Percentiles rank a stretch among this genome's conserved stretches.
Conservation (phyloP, 1,140 invertebrate species). For the Yoshiicerus persimilis region DNA sequence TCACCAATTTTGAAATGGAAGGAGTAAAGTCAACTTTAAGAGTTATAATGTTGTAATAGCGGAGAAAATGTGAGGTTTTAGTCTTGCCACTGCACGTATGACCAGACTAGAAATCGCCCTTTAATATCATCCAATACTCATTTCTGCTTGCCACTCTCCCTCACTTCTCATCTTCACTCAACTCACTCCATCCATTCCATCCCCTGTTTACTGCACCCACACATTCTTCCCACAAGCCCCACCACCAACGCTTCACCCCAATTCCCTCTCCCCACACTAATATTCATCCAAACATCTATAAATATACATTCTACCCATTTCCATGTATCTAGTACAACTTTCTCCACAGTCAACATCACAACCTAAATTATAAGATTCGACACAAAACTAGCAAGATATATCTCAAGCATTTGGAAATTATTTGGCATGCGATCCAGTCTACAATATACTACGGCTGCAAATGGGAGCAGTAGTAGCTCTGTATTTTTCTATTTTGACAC, state of each 20-base stretch:
- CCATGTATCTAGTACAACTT: no score
- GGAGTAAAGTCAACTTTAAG: slow-evolving; percentile 23
- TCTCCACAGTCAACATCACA: no score
- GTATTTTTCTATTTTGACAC: no score
- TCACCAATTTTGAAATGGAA: slow-evolving; percentile 35
- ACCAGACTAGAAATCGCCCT: slow-evolving; percentile 44
- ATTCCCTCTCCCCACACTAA: background rate
- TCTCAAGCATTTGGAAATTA: no score
- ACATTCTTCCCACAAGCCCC: background rate
- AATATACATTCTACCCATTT: no score
- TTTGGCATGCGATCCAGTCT: no score
- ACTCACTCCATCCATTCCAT: background rate
- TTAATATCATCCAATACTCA: slow-evolving; percentile 41
- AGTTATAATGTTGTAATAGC: slow-evolving; percentile 35
- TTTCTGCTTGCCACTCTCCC: slow-evolving; percentile 21
- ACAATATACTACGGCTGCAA: no score
- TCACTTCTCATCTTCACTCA: background rate
- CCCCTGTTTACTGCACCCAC: background rate
- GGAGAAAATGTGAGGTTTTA: slow-evolving; percentile 34
- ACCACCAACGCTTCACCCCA: background rate
- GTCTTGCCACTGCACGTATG: slow-evolving; percentile 11
- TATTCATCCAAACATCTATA: no score
- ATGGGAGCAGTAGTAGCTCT: no score
- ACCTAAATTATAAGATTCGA: no score
- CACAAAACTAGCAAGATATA: no score